Evolutionary conservation across 64 coral and sea anemone genomes (phyloP), one percentile per base, ranked within the genome.

Genomic region (Astreopora myriophthalma): DNA sequence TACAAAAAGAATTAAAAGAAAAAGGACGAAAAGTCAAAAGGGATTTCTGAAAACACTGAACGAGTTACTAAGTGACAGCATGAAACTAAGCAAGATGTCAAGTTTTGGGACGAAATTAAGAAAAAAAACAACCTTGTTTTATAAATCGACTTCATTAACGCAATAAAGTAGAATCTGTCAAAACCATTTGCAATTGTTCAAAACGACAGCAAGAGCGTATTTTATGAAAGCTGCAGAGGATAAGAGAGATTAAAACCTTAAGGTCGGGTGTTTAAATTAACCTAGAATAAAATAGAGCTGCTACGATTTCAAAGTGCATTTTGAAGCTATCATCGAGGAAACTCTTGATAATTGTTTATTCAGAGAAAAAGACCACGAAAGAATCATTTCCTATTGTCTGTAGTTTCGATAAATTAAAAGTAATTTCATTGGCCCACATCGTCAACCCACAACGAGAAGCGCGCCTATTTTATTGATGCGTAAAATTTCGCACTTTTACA

Each of bases 401-500:
- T 3, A 64, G 3, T 25, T 9, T 34, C 20, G 25, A 38, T 33
- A 34, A 35, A 33, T 64, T 36, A 26, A 64, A 10, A 7, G 5
- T 35, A 83, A 6, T 83, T 83, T 63, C 11, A 64, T 83, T 64
- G 32, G 1, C 57, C 32, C 32, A 65, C 22, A 5, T 32, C 14
- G 28, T 30, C 8, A 22, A 27, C 48, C 1, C 27, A 32, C 20
- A 63, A 64, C 58, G 22, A 83, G 22, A 57, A 20, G 55, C 33
- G 30, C 19, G 30, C n/a, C 29, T n/a, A 22, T 63, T 65, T 65
- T 34, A 83, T 11, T 23, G 33, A 37, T 64, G 79, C 37, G 57
- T 64, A 64, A 83, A 83, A 83, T 83, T 63, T 83, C 57, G 20
- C 79, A 83, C 79, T 37, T 78, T 80, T 40, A 64, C 57, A 83